Conservation (phyloP, 2,888 invertebrate genomes). For the Cyclophora punctaria region DNA sequence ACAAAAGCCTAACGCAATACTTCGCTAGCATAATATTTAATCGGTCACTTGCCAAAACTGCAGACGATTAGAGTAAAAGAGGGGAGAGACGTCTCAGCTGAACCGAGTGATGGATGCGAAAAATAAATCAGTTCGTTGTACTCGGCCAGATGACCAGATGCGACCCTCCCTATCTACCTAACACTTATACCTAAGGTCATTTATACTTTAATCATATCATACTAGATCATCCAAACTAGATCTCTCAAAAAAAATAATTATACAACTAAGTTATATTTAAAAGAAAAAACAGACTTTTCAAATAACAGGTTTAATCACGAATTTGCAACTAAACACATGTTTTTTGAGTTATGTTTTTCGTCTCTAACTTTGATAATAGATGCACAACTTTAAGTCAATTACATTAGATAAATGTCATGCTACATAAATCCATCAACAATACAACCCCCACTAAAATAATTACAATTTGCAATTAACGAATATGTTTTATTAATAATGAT, state of each 20-base stretch:
- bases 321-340: no score
- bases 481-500: conserved; percentile 52
- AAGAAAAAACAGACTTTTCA: no score
- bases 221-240: no score
- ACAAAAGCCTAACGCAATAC: neutral
- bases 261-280: no score
- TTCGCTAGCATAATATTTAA: conserved; percentile 25
- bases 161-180: conserved; percentile 24
- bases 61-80: conserved; percentile 39
- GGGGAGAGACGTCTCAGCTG: conserved; percentile 57
- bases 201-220: neutral
- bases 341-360: no score
- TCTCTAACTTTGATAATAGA: no score
- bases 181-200: neutral
- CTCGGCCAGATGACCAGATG: conserved; percentile 54
- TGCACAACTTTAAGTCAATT: neutral
- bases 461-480: conserved; percentile 37
- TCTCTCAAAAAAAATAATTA: neutral
- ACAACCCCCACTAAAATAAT: conserved; percentile 13
- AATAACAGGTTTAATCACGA: no score
- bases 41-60: conserved; percentile 39
- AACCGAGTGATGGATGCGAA: conserved; percentile 60
- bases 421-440: conserved; percentile 4
- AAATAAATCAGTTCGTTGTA: conserved; percentile 65
- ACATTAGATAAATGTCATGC: conserved; percentile 7